Evolutionary conservation across 2,113 vertebrate genomes (phyloP).

Genomic region (Labeo catla): DNA sequence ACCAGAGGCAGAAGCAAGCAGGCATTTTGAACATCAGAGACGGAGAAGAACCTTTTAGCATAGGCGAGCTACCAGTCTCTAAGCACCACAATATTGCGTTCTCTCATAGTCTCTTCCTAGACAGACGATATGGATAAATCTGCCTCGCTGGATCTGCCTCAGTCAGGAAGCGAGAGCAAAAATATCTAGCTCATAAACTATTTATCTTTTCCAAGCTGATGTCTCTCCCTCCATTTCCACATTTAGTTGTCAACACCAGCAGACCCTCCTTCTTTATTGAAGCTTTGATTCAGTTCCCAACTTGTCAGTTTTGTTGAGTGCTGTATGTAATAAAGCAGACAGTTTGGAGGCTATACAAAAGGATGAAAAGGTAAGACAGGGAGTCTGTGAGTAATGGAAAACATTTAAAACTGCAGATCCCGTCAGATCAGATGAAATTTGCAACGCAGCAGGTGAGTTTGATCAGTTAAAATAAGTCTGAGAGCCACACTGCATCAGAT

Average conservation of each 20-base stretch:
- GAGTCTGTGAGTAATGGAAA: conserved; percentile 61
- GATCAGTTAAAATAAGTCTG: conserved; percentile 76
- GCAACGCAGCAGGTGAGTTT: conserved; percentile 59
- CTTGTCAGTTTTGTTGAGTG: conserved; percentile 74
- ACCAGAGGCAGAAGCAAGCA: neutral
- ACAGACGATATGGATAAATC: conserved; percentile 4
- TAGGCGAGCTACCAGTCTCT: neutral
- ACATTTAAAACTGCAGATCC: conserved; percentile 51
- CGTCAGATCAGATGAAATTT: conserved; percentile 54
- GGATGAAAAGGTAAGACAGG: conserved; percentile 54
- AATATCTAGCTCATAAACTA: conserved; percentile 64
- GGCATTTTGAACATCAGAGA: conserved; percentile 31
- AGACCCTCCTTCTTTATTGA: conserved; percentile 74
- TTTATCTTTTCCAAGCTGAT: conserved; percentile 72
- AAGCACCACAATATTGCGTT: neutral
- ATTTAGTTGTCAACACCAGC: conserved; percentile 71
- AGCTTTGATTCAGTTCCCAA: conserved; percentile 74
- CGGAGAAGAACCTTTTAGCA: neutral
- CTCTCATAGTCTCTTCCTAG: conserved; percentile 4
- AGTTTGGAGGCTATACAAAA: conserved; percentile 63
- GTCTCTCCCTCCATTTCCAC: conserved; percentile 64
- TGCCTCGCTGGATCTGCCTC: conserved; percentile 2
- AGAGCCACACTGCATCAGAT: conserved; percentile 60
- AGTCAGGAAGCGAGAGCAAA: conserved; percentile 7
- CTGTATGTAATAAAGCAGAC: conserved; percentile 74